Evolutionary conservation across 1,140 invertebrate species (phyloP), one percentile per base, ranked within the genome.

Genomic region (Colletes latitarsis): DNA sequence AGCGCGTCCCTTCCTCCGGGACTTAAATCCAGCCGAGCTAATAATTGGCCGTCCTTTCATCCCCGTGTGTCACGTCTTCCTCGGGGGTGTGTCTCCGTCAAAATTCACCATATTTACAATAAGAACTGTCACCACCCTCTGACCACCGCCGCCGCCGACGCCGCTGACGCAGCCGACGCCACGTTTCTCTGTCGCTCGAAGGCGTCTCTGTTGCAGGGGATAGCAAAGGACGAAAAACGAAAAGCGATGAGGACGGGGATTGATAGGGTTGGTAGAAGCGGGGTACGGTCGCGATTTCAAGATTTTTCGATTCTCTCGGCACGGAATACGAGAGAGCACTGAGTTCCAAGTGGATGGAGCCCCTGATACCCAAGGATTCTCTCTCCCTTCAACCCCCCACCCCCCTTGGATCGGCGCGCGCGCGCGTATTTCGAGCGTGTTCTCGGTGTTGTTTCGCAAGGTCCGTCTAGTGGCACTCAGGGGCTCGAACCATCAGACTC

Each of bases 371-470:
- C 30, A 55, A 41, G 53, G 43, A 67, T 57, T 52, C 52, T 39
- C 21, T 12, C 67, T 12, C 6, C 67, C 21, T 30, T 15, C 68
- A 17, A 15, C 67, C 66, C 46, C 6, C 58, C 6, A n/a, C 73
- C 19, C 21, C 21, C 14, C 52, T 43, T 46, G 57, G 6, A 46
- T 63, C 77, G 77, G 72, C 77, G 77, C 68, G 76, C 75, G 75
- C 75, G 75, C 75, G 75, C 77, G 77, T 79, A 79, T 79, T 46
- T 79, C 77, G 77, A 72, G 77, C 77, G 58, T 79, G 77, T 79
- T 79, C 77, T n/a, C 77, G 77, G 77, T 79, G 77, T 79, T 79
- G 77, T 79, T 79, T 72, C 77, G 77, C 68, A 46, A 63, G 19
- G 68, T 63, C 53, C 39, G 69, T 55, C 58, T 63, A 78, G 77